phyloP scores from a whole-genome alignment of 1,140 invertebrate species.

The Pygmarrhopalites habei region DNA sequence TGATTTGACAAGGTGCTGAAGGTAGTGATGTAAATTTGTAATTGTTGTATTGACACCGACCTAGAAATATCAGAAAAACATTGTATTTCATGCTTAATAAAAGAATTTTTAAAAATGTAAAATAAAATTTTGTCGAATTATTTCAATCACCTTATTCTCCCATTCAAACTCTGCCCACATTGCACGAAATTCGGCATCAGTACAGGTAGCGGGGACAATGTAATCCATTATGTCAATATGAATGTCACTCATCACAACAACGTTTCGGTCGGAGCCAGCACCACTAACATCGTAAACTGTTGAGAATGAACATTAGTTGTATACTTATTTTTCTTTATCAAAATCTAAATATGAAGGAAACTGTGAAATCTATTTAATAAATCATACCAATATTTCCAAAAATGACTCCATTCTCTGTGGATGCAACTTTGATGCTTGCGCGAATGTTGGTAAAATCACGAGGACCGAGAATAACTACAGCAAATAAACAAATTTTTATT shows the following conservation, averaged over 20 bases:
- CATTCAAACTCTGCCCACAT: slow-evolving; percentile 99
- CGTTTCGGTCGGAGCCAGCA: slow-evolving; percentile 86
- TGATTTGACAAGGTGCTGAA: slow-evolving; percentile 82
- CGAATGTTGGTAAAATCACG: slow-evolving; percentile 97
- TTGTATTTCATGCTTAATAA: neutral
- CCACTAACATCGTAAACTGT: slow-evolving; percentile 92
- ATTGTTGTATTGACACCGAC: slow-evolving; percentile 93
- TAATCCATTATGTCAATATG: slow-evolving; percentile 99
- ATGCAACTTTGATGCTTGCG: slow-evolving; percentile 89
- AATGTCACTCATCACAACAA: slow-evolving; percentile 97
- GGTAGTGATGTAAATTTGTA: slow-evolving; percentile 84
- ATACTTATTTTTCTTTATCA: too few relatives aligned
- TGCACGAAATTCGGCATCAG: slow-evolving; percentile 88
- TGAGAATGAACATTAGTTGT: too few relatives aligned
- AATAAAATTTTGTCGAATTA: too few relatives aligned
- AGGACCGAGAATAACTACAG: slow-evolving; percentile 90
- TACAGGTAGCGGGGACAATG: slow-evolving; percentile 93
- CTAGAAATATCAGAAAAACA: slow-evolving; percentile 43
- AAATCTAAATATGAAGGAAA: slow-evolving; percentile 5
- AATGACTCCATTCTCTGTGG: slow-evolving; percentile 98
- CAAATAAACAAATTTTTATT: too few relatives aligned
- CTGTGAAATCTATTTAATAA: slow-evolving; percentile 5
- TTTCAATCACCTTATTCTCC: slow-evolving; percentile 98
- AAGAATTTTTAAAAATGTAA: too few relatives aligned
- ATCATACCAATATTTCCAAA: slow-evolving; percentile 92